A percentile compares a stretch with the other conserved stretches of the same genome.
These are phyloP conservation scores for Xanthorhoe spadicearia DNA, from an alignment of 2,888 invertebrate genomes.

Conservation along the genomic window DNA sequence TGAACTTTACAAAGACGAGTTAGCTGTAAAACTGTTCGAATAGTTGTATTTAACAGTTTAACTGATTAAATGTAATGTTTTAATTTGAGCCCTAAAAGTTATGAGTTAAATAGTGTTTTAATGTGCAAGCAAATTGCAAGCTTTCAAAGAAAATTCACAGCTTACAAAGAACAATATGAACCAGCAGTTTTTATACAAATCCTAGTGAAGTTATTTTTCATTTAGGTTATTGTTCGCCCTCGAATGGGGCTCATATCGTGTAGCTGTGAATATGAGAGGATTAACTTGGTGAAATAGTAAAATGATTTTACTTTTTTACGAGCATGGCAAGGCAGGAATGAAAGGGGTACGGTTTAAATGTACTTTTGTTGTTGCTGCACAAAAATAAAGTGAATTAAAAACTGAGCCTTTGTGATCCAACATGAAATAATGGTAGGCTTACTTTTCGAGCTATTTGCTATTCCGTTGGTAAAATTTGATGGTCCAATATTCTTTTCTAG, in stretches of 20 bases:
- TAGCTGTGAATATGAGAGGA: slow-evolving; percentile 31
- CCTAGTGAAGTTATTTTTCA: slow-evolving; percentile 49
- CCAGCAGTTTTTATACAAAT: slow-evolving; percentile 47
- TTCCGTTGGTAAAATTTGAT: slow-evolving; percentile 13
- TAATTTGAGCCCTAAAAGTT: not conserved
- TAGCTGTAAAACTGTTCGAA: too few relatives aligned
- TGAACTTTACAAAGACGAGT: slow-evolving; percentile 7
- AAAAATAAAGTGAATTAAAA: slow-evolving; percentile 33
- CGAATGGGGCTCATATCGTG: slow-evolving; percentile 25
- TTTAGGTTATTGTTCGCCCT: slow-evolving; percentile 44
- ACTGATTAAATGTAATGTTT: too few relatives aligned
- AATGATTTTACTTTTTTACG: slow-evolving; percentile 34
- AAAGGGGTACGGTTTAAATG: slow-evolving; percentile 28
- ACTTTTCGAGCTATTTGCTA: slow-evolving; percentile 20
- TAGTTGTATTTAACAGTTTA: too few relatives aligned
- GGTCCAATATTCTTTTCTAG: slow-evolving; percentile 9
- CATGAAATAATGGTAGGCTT: slow-evolving; percentile 21
- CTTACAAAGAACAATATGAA: slow-evolving; percentile 50
- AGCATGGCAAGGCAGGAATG: slow-evolving; percentile 26
- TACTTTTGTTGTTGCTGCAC: slow-evolving; percentile 25
- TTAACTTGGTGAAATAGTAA: slow-evolving; percentile 35
- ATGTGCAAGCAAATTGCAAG: slow-evolving; percentile 18
- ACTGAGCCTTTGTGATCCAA: slow-evolving; percentile 24
- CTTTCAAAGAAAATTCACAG: slow-evolving; percentile 19
- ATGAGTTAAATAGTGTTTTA: not conserved